Conservation (phyloP, 92 coral and sea anemone genomes). For the Parazoanthus darwini region DNA sequence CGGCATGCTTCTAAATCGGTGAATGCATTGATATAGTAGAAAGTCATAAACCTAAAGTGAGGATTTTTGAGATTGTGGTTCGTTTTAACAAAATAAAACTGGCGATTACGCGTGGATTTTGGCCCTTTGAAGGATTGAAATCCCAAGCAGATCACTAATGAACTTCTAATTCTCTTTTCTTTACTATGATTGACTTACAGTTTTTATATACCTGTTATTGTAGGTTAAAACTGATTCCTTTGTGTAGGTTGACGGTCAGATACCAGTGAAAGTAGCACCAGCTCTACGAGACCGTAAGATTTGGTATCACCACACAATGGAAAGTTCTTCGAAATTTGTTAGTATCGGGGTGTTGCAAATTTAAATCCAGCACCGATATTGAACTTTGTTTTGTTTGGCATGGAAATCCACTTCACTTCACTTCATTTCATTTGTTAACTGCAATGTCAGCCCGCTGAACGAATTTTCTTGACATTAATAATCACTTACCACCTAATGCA, state of each 20-base stretch:
- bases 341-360: not conserved
- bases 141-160: not conserved
- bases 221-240: not conserved
- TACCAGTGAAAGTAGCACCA: not conserved
- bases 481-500: too few species aligned
- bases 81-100: too few species aligned
- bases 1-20: too few species aligned
- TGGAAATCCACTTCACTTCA: not conserved
- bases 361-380: not conserved
- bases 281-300: not conserved
- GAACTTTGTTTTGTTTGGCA: not conserved
- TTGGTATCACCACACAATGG: not conserved
- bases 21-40: not conserved
- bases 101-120: not conserved
- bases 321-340: not conserved
- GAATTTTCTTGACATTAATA: too few species aligned
- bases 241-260: not conserved
- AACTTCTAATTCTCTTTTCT: not conserved
- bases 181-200: not conserved
- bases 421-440: not conserved
- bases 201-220: not conserved
- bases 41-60: not conserved
- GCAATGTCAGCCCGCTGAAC: not conserved
- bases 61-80: not conserved
- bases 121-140: not conserved